These are phyloP conservation scores for Morone saxatilis DNA, from an alignment of 2,113 vertebrate species.

Conservation along the genomic window DNA sequence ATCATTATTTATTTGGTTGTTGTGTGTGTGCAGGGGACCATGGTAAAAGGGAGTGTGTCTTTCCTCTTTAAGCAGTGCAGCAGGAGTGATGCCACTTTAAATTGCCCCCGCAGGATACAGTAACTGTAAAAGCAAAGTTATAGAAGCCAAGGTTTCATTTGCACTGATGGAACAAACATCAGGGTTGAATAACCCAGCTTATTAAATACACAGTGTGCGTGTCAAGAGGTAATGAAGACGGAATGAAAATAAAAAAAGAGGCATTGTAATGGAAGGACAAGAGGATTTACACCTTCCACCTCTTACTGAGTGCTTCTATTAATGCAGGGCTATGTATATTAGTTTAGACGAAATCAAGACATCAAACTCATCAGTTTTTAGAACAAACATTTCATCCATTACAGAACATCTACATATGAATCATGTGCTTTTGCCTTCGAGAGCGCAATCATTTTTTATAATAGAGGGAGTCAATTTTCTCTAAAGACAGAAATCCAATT, in stretches of 20 bases:
- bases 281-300: conserved; percentile 34
- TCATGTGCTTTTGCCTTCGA: conserved; percentile 19
- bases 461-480: conserved; percentile 15
- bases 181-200: conserved; percentile 68
- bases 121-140: conserved; percentile 62
- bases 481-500: conserved; percentile 35
- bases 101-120: conserved; percentile 40
- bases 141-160: conserved; percentile 63
- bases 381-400: conserved; percentile 6
- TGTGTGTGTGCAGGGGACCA: conserved; percentile 22
- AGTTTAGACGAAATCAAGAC: conserved; percentile 16
- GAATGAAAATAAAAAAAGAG: conserved; percentile 41
- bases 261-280: conserved; percentile 32
- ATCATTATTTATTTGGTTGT: conserved; percentile 39
- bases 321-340: conserved; percentile 23
- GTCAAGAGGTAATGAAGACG: conserved; percentile 57
- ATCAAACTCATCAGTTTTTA: conserved; percentile 19
- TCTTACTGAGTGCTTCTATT: conserved; percentile 20
- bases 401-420: not conserved
- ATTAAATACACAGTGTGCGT: conserved; percentile 70
- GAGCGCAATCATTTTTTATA: conserved; percentile 18
- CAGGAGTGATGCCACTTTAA: conserved; percentile 45
- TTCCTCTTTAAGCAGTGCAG: conserved; percentile 32
- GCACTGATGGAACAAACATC: conserved; percentile 66
- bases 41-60: conserved; percentile 22